Evolutionary conservation across 2,888 invertebrate genomes (phyloP), one percentile per base, ranked within the genome.

Genomic region (Caenorhabditis sinica): DNA sequence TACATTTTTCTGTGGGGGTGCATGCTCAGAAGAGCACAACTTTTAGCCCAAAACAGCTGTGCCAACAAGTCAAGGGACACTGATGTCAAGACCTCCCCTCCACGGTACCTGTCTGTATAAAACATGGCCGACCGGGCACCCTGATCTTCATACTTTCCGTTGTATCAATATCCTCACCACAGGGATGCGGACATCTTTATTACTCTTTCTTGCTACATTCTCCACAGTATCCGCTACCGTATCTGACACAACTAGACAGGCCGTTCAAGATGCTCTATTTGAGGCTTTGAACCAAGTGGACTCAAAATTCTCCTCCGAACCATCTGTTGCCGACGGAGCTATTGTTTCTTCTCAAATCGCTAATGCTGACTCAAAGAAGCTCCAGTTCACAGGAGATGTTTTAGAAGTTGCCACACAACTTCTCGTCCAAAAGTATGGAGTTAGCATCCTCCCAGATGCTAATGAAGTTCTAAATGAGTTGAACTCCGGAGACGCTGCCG

Each of bases 341-440:
- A 79, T 83, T 11, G 65, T 83, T 3, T 71, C 73, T 1, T 84
- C 85, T 9, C 85, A 85, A 79, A 79, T 33, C 15, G 85, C 85
- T 30, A 82, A 79, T 36, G 60, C n/a, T 17, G 77, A 66, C 13
- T 77, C 85, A 0, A 85, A 77, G 13, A 53, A 77, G 45, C 45
- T 74, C 3, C 85, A 85, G 49, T 77, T 79, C 36, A 79, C 82
- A 15, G 85, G 73, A 28, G 82, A 85, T 51, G 74, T 85, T 8
- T 28, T 82, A 0, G 77, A 85, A 51, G 79, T 63, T 28, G 85
- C 79, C 51, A 85, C 85, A 1, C 74, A 74, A 58, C 56, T 85
- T 43, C 40, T 85, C 4, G 74, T 85, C 0, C 28, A 72, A 4
- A 72, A 85, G 51, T 85, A 85, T 69, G 82, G 79, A 28, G 61